Percentiles rank a stretch among this genome's conserved stretches.
phyloP scores from a whole-genome alignment of 2,797 vertebrate species.

The Falco novaeseelandiae region DNA sequence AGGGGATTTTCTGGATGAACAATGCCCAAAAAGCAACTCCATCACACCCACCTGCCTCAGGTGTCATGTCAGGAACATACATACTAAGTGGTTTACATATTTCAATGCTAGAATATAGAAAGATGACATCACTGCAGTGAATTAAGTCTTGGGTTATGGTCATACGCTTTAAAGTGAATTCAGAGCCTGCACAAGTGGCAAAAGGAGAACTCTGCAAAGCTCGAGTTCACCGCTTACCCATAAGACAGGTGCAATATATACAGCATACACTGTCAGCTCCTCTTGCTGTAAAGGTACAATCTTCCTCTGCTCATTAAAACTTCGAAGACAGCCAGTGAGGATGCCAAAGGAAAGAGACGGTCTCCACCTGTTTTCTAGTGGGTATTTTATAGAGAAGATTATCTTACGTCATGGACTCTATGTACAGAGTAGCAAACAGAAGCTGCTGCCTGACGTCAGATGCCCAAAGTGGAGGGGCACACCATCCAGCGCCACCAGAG shows the following conservation, averaged over 20 bases:
- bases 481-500: not conserved
- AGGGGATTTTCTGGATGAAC: not conserved
- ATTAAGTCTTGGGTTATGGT: not conserved
- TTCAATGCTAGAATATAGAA: not conserved
- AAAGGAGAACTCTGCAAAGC: not conserved
- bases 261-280: not conserved
- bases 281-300: not conserved
- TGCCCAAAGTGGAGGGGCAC: not conserved
- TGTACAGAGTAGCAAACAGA: not conserved
- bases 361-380: not conserved
- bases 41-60: not conserved
- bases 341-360: not conserved
- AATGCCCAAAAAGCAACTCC: not conserved
- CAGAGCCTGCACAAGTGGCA: not conserved
- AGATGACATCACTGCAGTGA: not conserved
- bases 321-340: not conserved
- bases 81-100: not conserved
- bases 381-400: not conserved
- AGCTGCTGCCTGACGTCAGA: conserved; percentile 7
- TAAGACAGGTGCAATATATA: not conserved
- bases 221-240: not conserved
- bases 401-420: not conserved
- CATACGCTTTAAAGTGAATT: not conserved
- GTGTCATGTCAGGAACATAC: not conserved
- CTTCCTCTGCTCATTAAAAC: not conserved